A percentile compares a stretch with the other conserved stretches of the same genome.
Conservation (phyloP, 2,113 vertebrate species). For the Microtus ochrogaster region DNA sequence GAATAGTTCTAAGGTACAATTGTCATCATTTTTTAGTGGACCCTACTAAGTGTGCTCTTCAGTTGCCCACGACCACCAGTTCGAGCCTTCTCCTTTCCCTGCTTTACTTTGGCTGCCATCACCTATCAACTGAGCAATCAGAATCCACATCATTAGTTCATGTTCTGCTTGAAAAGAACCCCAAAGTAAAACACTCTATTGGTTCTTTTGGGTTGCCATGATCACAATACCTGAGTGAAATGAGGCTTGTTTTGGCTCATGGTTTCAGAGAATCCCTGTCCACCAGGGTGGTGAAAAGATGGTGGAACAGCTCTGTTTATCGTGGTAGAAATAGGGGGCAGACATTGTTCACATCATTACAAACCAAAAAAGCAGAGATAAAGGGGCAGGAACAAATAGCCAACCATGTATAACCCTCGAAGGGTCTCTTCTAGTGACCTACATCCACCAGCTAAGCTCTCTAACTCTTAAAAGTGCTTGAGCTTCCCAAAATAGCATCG, state of each 20-base stretch:
- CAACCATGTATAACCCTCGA: background rate
- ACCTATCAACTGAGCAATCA: background rate
- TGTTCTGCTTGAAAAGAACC: slow-evolving; percentile 30
- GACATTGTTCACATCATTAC: background rate
- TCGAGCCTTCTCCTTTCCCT: slow-evolving; percentile 6
- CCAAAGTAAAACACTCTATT: background rate
- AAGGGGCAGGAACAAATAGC: background rate
- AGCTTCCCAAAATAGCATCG: background rate
- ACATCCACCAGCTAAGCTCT: background rate
- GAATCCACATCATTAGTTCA: slow-evolving; percentile 28
- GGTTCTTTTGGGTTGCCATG: background rate
- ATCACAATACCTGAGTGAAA: background rate
- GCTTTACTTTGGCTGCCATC: background rate
- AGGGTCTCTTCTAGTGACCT: background rate
- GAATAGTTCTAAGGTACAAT: slow-evolving; percentile 10
- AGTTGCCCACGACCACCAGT: background rate
- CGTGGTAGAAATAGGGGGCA: background rate
- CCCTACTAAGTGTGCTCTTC: background rate
- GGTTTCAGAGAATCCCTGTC: background rate
- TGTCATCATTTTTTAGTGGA: background rate
- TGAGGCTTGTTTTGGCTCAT: background rate
- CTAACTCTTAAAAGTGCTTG: background rate
- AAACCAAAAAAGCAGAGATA: background rate
- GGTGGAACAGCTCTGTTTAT: background rate
- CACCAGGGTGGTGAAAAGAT: background rate